Base-by-base conservation (phyloP, 2,888 invertebrate genomes). In the Megastigmus dorsalis region DNA sequence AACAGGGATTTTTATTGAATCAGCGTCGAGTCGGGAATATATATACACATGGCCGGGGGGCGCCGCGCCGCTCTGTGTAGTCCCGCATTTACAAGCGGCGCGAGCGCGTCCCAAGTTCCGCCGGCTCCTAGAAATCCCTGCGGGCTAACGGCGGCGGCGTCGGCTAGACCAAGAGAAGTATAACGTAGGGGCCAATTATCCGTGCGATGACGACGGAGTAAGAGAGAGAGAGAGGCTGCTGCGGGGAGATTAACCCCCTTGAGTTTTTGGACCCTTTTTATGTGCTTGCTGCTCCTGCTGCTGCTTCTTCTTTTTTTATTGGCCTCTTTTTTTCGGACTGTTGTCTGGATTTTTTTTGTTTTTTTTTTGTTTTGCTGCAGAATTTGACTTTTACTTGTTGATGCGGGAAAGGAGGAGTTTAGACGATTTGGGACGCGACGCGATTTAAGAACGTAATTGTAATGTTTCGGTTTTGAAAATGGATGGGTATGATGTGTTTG, bases 91-190 rank as follows among this genome's bases (percentile, higher is more conserved):
- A 33, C 18, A 23, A 41, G 41, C 41, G 15, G 6, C 23, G 74
- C 78, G 74, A 83, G 80, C 80, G 82, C 79, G 81, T 72, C 80
- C 79, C 79, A 83, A 83, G 57, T 82, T 83, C 43, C 10, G 13
- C 41, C 23, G 23, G 26, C 85, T 86, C 82, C 84, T 84, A 86
- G 85, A 85, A 87, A 84, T 85, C 84, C 86, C 86, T 85, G 83
- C 83, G 84, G 85, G 84, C 74, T 6, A 26, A 18, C 30, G 33
- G 26, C 45, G 43, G n/a, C 43, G 41, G 2, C 10, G 38, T 10
- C 18, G 63, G 20, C 55, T 63, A 62, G 52, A 80, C 74, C 79
- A 80, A 83, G 81, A 82, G 80, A 77, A 83, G 80, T 76, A 76
- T n/a, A 79, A 77, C 77, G 77, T 76, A 84, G 81, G 83, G 82